phyloP scores from a whole-genome alignment of 2,888 invertebrate species.

The Napeogenes inachia region DNA sequence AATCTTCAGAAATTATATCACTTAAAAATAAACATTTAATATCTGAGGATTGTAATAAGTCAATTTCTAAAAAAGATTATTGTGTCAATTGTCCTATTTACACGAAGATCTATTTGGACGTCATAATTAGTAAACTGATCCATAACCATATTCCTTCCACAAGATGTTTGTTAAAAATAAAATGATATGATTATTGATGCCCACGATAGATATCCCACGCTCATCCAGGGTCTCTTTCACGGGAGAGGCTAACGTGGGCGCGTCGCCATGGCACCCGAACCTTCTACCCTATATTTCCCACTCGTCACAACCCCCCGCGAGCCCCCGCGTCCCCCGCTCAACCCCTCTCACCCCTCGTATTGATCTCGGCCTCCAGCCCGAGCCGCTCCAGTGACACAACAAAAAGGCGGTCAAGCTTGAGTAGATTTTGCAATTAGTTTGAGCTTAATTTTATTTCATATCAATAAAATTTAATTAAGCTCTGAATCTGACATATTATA shows the following conservation, averaged over 20 bases:
- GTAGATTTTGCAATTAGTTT: conserved; percentile 17
- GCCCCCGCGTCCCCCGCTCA: conserved; percentile 18
- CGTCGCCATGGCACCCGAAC: conserved; percentile 60
- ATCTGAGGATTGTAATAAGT: too few species aligned
- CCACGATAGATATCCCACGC: conserved; percentile 48
- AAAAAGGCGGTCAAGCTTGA: conserved; percentile 33
- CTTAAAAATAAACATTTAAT: too few species aligned
- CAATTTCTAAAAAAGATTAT: too few species aligned
- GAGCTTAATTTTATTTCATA: too few species aligned
- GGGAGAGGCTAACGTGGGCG: conserved; percentile 66
- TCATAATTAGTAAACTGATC: conserved; percentile 7
- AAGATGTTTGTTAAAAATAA: conserved; percentile 16
- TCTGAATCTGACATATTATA: too few species aligned
- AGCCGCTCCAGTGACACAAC: conserved; percentile 30
- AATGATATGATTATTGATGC: conserved; percentile 37
- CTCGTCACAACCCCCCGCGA: conserved; percentile 7
- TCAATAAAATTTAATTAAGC: too few species aligned
- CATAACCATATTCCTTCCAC: conserved; percentile 6
- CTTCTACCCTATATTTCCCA: conserved; percentile 27
- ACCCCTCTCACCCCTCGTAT: conserved; percentile 30
- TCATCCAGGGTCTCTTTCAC: conserved; percentile 38
- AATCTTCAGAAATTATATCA: too few species aligned
- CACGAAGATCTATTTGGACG: conserved; percentile 10
- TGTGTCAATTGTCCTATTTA: neutral
- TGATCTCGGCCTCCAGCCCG: conserved; percentile 34